Evolutionary conservation across 2,113 vertebrate species (phyloP).

Genomic region (Psophia crepitans): DNA sequence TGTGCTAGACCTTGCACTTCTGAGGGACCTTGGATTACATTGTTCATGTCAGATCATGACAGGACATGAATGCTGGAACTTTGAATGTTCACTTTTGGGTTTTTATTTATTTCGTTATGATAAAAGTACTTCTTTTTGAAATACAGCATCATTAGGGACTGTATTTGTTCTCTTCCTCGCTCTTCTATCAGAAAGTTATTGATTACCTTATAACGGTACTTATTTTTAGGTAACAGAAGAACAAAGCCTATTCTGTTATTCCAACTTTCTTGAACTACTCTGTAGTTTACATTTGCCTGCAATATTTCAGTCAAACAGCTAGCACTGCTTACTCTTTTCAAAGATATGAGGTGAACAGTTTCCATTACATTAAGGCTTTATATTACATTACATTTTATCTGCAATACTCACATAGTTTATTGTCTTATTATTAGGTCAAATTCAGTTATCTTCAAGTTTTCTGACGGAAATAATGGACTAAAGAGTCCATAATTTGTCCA

Average conservation of each 20-base stretch:
- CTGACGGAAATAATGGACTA: not conserved
- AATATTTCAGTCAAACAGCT: not conserved
- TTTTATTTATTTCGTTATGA: not conserved
- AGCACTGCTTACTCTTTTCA: not conserved
- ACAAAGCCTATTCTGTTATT: conserved; percentile 19
- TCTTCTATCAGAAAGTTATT: not conserved
- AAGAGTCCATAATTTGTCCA: not conserved
- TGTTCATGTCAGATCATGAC: not conserved
- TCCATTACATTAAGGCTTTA: not conserved
- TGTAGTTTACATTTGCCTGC: conserved; percentile 2
- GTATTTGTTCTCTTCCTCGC: not conserved
- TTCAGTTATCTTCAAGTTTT: not conserved
- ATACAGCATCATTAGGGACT: not conserved
- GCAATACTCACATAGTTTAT: not conserved
- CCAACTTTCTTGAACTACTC: not conserved
- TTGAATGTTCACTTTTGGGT: not conserved
- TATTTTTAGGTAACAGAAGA: not conserved
- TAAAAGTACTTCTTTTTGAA: not conserved
- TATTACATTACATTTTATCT: not conserved
- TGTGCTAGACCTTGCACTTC: not conserved
- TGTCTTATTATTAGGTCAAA: not conserved
- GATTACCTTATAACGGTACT: not conserved
- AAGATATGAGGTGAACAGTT: not conserved
- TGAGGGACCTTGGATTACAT: not conserved
- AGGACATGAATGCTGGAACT: not conserved